These are phyloP conservation scores for Pseudomugil tenellus DNA, from an alignment of 2,797 vertebrate genomes.

Conservation along the genomic window DNA sequence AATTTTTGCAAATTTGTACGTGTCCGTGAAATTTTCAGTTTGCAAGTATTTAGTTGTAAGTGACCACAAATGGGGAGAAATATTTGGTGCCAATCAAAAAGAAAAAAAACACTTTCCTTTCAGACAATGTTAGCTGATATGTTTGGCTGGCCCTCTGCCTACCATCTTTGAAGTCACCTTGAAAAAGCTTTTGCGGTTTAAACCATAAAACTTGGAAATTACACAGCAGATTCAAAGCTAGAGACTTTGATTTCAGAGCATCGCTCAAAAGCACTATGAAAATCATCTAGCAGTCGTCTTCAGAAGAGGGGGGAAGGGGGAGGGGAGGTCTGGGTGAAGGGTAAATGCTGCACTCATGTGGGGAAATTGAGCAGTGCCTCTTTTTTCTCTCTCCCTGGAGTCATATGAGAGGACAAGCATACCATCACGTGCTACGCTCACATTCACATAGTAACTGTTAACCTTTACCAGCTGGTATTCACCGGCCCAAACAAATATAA, in stretches of 20 bases:
- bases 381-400: slow-evolving; percentile 41
- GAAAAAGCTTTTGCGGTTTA: slow-evolving; percentile 68
- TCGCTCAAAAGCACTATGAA: slow-evolving; percentile 55
- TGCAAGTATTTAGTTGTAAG: slow-evolving; percentile 55
- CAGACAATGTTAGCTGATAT: slow-evolving; percentile 68
- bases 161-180: slow-evolving; percentile 77
- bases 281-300: slow-evolving; percentile 59
- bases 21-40: slow-evolving; percentile 40
- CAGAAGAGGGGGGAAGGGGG: neutral
- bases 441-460: neutral
- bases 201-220: slow-evolving; percentile 71
- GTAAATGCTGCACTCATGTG: slow-evolving; percentile 83
- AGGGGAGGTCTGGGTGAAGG: slow-evolving; percentile 67
- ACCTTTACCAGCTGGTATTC: neutral
- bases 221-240: slow-evolving; percentile 68
- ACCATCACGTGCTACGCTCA: slow-evolving; percentile 55
- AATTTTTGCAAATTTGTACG: slow-evolving; percentile 49
- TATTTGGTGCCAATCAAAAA: slow-evolving; percentile 47
- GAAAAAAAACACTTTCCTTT: slow-evolving; percentile 35
- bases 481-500: neutral
- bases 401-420: slow-evolving; percentile 65
- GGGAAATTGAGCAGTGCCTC: slow-evolving; percentile 71
- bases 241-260: slow-evolving; percentile 67
- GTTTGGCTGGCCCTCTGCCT: slow-evolving; percentile 56
- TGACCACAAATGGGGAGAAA: slow-evolving; percentile 45